These are phyloP conservation scores for Collichthys lucidus DNA, from an alignment of 2,113 vertebrate species.

Conservation along the genomic window DNA sequence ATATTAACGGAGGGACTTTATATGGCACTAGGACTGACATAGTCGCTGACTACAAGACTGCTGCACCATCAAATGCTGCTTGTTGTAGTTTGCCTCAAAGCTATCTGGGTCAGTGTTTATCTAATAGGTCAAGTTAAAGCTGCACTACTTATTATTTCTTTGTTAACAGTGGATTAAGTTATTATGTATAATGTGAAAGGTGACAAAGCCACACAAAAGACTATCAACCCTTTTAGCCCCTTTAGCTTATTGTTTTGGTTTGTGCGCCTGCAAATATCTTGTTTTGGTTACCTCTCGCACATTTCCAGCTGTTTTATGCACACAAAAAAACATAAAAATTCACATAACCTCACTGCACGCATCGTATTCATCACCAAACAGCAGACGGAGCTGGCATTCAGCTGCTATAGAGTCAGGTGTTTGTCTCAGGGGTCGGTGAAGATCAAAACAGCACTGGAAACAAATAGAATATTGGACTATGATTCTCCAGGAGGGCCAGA, in stretches of 20 bases:
- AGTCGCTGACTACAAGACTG: not conserved
- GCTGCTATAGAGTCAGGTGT: not conserved
- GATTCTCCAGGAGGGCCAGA: not conserved
- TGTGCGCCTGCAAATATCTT: not conserved
- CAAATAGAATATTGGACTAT: not conserved
- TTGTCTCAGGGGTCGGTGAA: not conserved
- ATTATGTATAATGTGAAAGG: not conserved
- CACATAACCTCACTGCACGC: not conserved
- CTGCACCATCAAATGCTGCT: not conserved
- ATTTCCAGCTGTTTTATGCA: not conserved
- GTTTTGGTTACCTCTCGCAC: conserved; percentile 4
- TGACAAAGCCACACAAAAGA: not conserved
- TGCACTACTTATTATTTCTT: not conserved
- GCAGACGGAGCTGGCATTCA: not conserved
- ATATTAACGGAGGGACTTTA: conserved; percentile 4
- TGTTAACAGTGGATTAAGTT: not conserved
- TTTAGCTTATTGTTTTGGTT: conserved; percentile 20
- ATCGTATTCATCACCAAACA: not conserved
- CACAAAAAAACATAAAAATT: not conserved
- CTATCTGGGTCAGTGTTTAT: not conserved
- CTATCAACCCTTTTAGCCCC: not conserved
- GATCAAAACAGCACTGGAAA: not conserved
- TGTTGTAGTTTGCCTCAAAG: not conserved
- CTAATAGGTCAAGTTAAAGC: not conserved
- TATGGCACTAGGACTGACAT: not conserved